Conservation (phyloP, 2,888 invertebrate genomes). For the Leucozona laternaria region DNA sequence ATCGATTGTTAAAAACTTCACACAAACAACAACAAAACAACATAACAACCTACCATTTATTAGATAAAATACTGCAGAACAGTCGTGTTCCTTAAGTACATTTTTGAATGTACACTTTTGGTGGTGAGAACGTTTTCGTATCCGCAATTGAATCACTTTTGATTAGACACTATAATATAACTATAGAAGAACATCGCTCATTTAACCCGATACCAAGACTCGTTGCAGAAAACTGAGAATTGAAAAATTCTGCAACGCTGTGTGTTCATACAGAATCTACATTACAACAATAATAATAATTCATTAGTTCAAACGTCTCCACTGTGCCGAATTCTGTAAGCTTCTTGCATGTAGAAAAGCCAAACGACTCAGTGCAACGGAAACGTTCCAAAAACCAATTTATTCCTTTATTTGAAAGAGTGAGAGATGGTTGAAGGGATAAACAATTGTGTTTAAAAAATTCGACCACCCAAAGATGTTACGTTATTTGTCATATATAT, state of each 20-base stretch:
- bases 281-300: constrained; percentile 37
- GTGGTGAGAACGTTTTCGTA: background rate
- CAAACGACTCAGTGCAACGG: constrained; percentile 21
- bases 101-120: constrained; percentile 41
- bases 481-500: no score
- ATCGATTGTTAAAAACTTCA: constrained; percentile 52
- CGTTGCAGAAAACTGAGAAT: constrained; percentile 59
- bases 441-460: constrained; percentile 41
- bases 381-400: constrained; percentile 63
- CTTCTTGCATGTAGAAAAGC: constrained; percentile 20
- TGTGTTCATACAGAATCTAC: constrained; percentile 18
- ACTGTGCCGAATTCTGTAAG: constrained; percentile 36
- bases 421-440: constrained; percentile 7
- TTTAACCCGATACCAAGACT: constrained; percentile 50
- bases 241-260: constrained; percentile 13
- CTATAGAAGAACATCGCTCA: constrained; percentile 2
- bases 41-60: constrained; percentile 60
- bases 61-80: constrained; percentile 61
- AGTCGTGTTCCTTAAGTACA: constrained; percentile 38
- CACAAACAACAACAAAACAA: background rate
- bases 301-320: background rate
- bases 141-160: constrained; percentile 12
- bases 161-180: background rate
- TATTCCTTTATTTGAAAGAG: constrained; percentile 36
- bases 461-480: background rate